Base-by-base conservation (phyloP, 2,113 vertebrate genomes). In the Hippocampus zosterae region DNA sequence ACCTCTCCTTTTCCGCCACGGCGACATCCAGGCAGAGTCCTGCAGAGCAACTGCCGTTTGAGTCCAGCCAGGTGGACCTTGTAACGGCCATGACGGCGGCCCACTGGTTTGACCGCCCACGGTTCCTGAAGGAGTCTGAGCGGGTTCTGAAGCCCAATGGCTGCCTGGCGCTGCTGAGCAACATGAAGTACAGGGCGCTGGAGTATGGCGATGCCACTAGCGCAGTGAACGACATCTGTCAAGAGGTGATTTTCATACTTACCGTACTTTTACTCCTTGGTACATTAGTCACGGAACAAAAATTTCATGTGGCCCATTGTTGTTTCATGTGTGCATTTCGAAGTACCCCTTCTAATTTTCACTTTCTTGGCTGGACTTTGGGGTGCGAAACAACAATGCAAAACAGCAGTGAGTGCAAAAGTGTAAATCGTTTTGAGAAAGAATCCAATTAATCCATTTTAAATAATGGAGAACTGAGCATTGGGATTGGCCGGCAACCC, bases 41-140 rank as follows among this genome's bases (percentile, higher is more conserved):
- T 0, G 93, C 94, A 0, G 94, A 95, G 50, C 73, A 90, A 18
- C 70, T 94, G 10, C 91, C 93, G 0, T 90, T 94, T 0, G 37
- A 55, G 7, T 81, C 89, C 0, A 71, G 73, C 12, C 87, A 86
- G 0, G 94, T 88, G 33, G 87, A 93, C n/a, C 70, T 95, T 1
- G 66, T 94, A 67, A 79, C 90, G 0, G 78, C 92, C 0, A 91
- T 92, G 70, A 74, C 91, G 0, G 92, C 94, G 0, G 92, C 85
- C 0, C 93, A 94, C 82, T 95, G 93, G 93, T 95, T 95, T 1
- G 83, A 94, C 29, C 23, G 67, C 0, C 65, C 21, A 0, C 82
- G 29, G 44, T 95, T 95, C 84, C 81, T 92, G 63, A 64, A 46
- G 61, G 93, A 95, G 61, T 86, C 60, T 0, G 67, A 87, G 15